Percentiles rank a stretch among this genome's conserved stretches.
Conservation (phyloP, 2,797 vertebrate species). For the Myiotriccus ornatus region DNA sequence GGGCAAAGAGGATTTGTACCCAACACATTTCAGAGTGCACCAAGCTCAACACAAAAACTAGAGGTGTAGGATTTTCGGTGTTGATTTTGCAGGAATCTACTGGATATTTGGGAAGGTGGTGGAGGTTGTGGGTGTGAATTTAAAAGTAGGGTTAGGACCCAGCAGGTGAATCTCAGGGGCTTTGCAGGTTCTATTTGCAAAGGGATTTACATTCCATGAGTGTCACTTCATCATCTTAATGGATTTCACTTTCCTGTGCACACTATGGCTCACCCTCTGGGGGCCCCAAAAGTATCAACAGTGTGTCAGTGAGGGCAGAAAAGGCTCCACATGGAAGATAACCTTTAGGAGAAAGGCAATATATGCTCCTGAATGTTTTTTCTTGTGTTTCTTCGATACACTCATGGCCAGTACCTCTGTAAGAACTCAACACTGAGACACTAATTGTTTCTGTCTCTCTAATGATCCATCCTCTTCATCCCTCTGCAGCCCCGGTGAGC, state of each 20-base stretch:
- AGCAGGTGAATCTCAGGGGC: not conserved
- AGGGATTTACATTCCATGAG: not conserved
- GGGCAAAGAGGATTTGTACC: not conserved
- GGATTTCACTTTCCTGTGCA: not conserved
- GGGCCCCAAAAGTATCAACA: not conserved
- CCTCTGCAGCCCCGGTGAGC: not conserved
- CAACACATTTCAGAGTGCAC: too few species aligned
- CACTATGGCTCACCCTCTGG: fast-evolving
- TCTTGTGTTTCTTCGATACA: not conserved
- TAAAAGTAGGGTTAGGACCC: not conserved
- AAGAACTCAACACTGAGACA: not conserved
- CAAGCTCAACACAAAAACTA: not conserved
- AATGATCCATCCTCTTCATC: not conserved
- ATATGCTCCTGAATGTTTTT: not conserved
- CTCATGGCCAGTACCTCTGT: not conserved
- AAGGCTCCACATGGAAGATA: not conserved
- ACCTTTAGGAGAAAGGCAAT: not conserved
- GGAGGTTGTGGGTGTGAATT: not conserved
- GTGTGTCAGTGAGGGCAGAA: not conserved
- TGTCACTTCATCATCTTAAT: not conserved
- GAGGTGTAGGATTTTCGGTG: not conserved
- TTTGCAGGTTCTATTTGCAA: not conserved
- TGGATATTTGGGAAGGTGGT: not conserved
- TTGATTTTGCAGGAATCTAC: not conserved
- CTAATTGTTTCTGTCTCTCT: conserved; percentile 17